Base-by-base conservation (phyloP, 2,797 vertebrate genomes). In the Mastacembelus armatus region DNA sequence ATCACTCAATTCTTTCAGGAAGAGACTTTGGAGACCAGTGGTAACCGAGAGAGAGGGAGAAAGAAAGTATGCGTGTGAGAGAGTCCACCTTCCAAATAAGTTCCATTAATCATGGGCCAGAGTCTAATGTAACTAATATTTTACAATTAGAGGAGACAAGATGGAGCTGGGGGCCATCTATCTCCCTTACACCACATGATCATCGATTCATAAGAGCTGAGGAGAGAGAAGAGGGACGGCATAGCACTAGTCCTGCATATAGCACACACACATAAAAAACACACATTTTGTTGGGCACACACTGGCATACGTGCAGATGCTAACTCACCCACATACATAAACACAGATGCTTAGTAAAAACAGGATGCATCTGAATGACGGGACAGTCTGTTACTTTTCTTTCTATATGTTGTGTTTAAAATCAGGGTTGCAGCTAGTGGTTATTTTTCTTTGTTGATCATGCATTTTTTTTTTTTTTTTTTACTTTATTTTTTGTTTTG, bases 71-170 rank as follows among this genome's bases (percentile, higher is more conserved):
- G 61, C 33, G 93, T 90, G 93, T 71, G 71, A 67, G 60, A 94
- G 95, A 95, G 95, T 89, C 96, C 94, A 96, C 95, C 95, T 88
- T 96, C 95, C 96, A 98, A 98, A 98, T 98, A 98, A 98, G 96
- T 98, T 96, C 96, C 96, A 98, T 98, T 98, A 98, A 97, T 98
- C 97, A 98, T 95, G 93, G 95, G 94, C 95, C 95, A 95, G 95
- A 95, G 95, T 96, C 96, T 98, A 98, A 98, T 98, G 97, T 98
- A 98, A 98, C 96, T 98, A 98, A 98, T 98, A 98, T 97, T 98
- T 98, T 98, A 98, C 97, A 98, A 98, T 98, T 98, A 98, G 96
- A 97, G 95, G 92, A 98, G 97, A 98, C 97, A 98, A 96, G 97
- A 96, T 94, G 95, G 95, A 96, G 96, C 96, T 96, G 93, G 94